Base-by-base conservation (phyloP, 2,113 vertebrate species). In the Mesoclemmys tuberculata region DNA sequence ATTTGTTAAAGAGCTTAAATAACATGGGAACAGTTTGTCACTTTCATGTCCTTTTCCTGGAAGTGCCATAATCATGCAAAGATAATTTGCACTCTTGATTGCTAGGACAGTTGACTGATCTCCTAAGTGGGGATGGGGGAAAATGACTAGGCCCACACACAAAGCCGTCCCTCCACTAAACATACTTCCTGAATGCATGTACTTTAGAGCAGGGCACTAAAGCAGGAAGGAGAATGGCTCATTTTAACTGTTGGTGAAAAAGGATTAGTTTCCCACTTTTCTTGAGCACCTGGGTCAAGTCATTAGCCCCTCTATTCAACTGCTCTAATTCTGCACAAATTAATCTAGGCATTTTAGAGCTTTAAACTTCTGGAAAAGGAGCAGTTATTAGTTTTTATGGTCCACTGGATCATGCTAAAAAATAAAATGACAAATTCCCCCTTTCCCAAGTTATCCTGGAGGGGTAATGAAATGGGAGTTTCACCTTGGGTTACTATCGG, bases 251-350 rank as follows among this genome's bases (percentile, higher is more conserved):
- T 48, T 61, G 48, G 0, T 90, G 79, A 85, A 87, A 96, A 96
- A 94, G 55, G 84, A 95, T 96, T 93, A 83, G 55, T 88, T 95
- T 91, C 87, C 75, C 90, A 90, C 91, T 94, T 79, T 75, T 79
- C 77, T 48, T 85, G 75, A 41, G 75, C 51, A 92, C 84, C 89
- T 93, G 93, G 89, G 93, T 95, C 87, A 95, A 92, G 54, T 80
- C 75, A 94, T 89, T 77, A 49, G 64, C 21, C 35, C 41, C 55
- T 92, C 64, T 46, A 48, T 90, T 95, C 95, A 95, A 96, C 8
- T 35, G 68, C 68, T 96, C 92, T 80, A 92, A 81, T 95, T 96
- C 94, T 82, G 55, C 85, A 91, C 35, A 90, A 88, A 91, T 89
- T 81, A 61, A 49, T 85, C 84, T 56, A 90, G 85, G 83, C 18